A percentile compares a stretch with the other conserved stretches of the same genome.
phyloP scores from a whole-genome alignment of 2,888 invertebrate genomes.

The Acleris literana region DNA sequence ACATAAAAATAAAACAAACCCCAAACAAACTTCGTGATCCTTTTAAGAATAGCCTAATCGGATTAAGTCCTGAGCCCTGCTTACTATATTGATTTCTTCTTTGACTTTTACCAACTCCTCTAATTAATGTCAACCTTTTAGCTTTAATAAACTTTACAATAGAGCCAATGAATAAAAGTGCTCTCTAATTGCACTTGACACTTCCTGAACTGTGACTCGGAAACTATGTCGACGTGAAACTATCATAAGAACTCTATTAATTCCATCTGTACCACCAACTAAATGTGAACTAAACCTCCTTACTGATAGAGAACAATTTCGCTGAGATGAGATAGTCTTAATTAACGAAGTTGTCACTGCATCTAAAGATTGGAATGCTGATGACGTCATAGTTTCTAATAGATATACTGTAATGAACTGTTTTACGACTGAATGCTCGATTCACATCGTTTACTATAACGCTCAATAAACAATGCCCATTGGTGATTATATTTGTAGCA shows the following conservation, averaged over 20 bases:
- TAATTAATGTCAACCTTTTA: conserved; percentile 21
- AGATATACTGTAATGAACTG: conserved; percentile 34
- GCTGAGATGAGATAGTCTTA: conserved; percentile 9
- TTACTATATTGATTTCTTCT: conserved; percentile 33
- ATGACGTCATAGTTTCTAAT: conserved; percentile 33
- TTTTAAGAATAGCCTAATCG: conserved; percentile 35
- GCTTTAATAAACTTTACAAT: conserved; percentile 1
- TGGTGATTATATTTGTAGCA: conserved; percentile 17
- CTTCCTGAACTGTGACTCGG: conserved; percentile 48
- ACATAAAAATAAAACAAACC: conserved; percentile 21
- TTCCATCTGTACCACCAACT: background rate
- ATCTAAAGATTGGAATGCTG: conserved; percentile 32
- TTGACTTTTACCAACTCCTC: background rate
- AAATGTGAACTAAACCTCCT: conserved; percentile 3
- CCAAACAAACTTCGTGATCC: conserved; percentile 19
- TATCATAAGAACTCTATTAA: conserved; percentile 31
- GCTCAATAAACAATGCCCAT: conserved; percentile 25
- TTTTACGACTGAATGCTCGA: conserved; percentile 35
- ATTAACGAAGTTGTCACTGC: conserved; percentile 40
- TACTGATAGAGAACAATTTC: background rate
- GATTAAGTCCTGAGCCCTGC: conserved; percentile 31
- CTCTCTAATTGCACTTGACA: conserved; percentile 49
- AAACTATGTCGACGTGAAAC: conserved; percentile 44
- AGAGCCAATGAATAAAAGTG: conserved; percentile 25
- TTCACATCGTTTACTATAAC: conserved; percentile 26